These are phyloP conservation scores for Hephaestus fuliginosus DNA, from an alignment of 2,797 vertebrate species.

Conservation along the genomic window DNA sequence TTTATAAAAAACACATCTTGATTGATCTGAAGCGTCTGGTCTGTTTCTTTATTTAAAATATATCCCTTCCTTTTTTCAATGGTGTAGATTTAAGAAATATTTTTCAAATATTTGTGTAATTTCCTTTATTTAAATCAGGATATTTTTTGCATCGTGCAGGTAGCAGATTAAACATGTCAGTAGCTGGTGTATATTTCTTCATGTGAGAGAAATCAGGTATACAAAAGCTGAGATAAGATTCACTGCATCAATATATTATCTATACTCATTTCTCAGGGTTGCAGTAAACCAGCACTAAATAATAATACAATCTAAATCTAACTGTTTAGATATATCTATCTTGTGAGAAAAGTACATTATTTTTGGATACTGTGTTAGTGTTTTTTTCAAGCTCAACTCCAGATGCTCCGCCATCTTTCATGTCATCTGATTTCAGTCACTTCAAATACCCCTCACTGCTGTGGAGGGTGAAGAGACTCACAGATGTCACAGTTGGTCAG, in stretches of 20 bases:
- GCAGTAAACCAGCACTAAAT: not conserved
- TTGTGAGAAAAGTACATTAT: not conserved
- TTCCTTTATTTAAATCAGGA: not conserved
- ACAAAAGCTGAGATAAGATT: not conserved
- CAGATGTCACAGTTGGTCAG: not conserved
- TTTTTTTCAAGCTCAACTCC: not conserved
- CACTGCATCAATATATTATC: not conserved
- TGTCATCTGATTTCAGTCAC: too few species aligned
- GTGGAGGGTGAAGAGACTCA: not conserved
- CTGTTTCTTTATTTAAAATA: slow-evolving; percentile 18
- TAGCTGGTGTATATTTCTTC: not conserved
- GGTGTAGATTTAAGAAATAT: not conserved
- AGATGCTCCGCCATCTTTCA: too few species aligned
- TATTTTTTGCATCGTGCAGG: not conserved
- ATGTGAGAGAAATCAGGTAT: too few species aligned
- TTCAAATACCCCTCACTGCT: not conserved
- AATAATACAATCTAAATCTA: not conserved
- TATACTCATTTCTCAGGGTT: not conserved
- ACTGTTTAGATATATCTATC: not conserved
- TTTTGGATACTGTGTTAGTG: not conserved
- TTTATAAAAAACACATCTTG: slow-evolving; percentile 19
- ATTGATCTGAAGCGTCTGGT: not conserved
- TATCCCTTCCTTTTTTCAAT: not conserved
- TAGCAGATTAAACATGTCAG: not conserved
- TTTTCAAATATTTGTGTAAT: not conserved